Evolutionary conservation across 1,140 invertebrate genomes (phyloP).

Genomic region (Hesperophylax magnus): DNA sequence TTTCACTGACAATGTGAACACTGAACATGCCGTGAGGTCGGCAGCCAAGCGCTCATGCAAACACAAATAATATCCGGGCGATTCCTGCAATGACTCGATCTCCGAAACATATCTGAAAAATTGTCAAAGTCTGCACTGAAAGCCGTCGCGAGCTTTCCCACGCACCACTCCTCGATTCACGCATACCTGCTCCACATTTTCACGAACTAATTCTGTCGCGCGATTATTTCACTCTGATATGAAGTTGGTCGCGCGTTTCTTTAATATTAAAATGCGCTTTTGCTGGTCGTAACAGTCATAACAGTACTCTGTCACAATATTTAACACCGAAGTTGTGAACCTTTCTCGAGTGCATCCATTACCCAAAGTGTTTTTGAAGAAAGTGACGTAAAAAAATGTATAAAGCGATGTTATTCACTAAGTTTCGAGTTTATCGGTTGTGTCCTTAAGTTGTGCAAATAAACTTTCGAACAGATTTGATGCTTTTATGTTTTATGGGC

Average conservation of each 20-base stretch:
- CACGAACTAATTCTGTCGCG: slow-evolving; percentile 8
- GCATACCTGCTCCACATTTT: slow-evolving; percentile 13
- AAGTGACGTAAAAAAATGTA: background rate
- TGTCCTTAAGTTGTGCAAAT: background rate
- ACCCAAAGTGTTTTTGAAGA: background rate
- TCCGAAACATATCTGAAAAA: slow-evolving; percentile 22
- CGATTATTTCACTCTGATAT: background rate
- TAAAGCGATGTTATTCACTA: background rate
- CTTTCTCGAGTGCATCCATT: background rate
- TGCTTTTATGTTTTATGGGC: background rate
- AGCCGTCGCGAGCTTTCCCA: slow-evolving; percentile 1
- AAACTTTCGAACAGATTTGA: background rate
- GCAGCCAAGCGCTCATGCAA: slow-evolving; percentile 14
- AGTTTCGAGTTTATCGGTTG: background rate
- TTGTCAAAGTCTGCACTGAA: slow-evolving; percentile 40
- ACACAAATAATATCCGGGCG: slow-evolving; percentile 29
- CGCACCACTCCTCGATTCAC: slow-evolving; percentile 5
- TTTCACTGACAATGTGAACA: too few species aligned
- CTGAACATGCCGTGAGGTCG: background rate
- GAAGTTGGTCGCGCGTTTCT: slow-evolving; percentile 8
- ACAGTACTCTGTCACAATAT: background rate
- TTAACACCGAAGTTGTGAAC: background rate
- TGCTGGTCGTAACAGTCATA: background rate
- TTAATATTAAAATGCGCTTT: slow-evolving; percentile 8
- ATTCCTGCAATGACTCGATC: slow-evolving; percentile 8